Evolutionary conservation across 2,888 invertebrate species (phyloP).

Genomic region (Gasteruption jaculator): DNA sequence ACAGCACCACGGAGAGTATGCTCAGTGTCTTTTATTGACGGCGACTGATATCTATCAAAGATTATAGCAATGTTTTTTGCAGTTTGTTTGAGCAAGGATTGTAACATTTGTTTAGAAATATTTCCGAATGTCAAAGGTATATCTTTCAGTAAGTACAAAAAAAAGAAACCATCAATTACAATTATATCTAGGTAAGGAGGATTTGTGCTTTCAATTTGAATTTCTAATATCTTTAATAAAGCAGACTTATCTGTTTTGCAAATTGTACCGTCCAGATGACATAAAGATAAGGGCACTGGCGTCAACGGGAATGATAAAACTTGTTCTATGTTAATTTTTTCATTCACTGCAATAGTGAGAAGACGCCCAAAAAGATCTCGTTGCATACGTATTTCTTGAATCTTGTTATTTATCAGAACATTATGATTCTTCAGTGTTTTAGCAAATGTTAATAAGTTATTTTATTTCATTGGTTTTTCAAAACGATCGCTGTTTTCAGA

Average conservation of each 20-base stretch:
- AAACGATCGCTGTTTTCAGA: conserved; percentile 16
- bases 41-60: conserved; percentile 19
- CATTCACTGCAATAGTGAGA: conserved; percentile 13
- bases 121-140: conserved; percentile 10
- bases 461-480: conserved; percentile 19
- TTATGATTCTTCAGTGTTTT: conserved; percentile 14
- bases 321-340: conserved; percentile 13
- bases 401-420: conserved; percentile 12
- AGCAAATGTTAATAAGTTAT: conserved; percentile 22
- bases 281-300: too few species aligned
- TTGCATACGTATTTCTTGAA: conserved; percentile 15
- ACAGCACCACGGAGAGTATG: conserved; percentile 3
- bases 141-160: conserved; percentile 12
- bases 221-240: too few species aligned
- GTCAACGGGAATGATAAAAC: too few species aligned
- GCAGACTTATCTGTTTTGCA: too few species aligned
- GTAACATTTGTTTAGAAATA: conserved; percentile 11
- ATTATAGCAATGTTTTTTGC: too few species aligned
- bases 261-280: too few species aligned
- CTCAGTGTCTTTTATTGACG: conserved; percentile 20
- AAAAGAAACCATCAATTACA: too few species aligned
- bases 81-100: neutral
- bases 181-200: too few species aligned
- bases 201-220: too few species aligned
- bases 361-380: conserved; percentile 20